Conservation (phyloP, 2,888 invertebrate genomes). For the Odontothrips loti region DNA sequence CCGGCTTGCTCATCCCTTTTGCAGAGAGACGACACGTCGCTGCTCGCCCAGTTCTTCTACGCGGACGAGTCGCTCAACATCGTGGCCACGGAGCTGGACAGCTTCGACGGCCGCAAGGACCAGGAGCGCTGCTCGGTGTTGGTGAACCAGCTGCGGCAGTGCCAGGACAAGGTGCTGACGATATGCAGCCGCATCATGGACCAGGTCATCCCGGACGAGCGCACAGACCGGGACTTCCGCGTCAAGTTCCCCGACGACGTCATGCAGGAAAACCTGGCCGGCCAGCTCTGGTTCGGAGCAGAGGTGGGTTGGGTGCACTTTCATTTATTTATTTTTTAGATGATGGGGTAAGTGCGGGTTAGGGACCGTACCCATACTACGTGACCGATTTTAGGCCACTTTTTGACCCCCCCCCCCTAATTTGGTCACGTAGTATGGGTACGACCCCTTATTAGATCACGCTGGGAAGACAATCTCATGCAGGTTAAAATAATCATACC, state of each 20-base stretch:
- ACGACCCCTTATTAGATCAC: too few species aligned
- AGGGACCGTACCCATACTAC: too few species aligned
- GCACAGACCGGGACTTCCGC: constrained; percentile 89
- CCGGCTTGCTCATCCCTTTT: too few species aligned
- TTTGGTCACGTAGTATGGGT: too few species aligned
- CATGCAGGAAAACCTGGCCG: constrained; percentile 94
- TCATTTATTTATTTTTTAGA: neutral
- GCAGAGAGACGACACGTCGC: constrained; percentile 87
- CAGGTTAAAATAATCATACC: too few species aligned
- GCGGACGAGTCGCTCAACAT: constrained; percentile 95
- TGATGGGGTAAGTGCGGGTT: too few species aligned
- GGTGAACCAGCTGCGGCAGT: constrained; percentile 90
- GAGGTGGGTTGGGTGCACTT: constrained; percentile 59
- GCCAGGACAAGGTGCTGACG: constrained; percentile 77
- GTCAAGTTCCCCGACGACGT: constrained; percentile 99
- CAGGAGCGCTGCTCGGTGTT: constrained; percentile 93
- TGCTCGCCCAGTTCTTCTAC: constrained; percentile 94
- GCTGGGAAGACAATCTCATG: too few species aligned
- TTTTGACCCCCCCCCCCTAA: too few species aligned
- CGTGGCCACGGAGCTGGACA: constrained; percentile 94
- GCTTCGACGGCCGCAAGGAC: constrained; percentile 98
- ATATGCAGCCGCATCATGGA: constrained; percentile 96
- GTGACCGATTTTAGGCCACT: too few species aligned
- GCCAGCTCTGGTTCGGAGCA: constrained; percentile 99
- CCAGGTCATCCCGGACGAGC: constrained; percentile 75